phyloP scores from a whole-genome alignment of 2,888 invertebrate species.

The Electrophaes corylata region DNA sequence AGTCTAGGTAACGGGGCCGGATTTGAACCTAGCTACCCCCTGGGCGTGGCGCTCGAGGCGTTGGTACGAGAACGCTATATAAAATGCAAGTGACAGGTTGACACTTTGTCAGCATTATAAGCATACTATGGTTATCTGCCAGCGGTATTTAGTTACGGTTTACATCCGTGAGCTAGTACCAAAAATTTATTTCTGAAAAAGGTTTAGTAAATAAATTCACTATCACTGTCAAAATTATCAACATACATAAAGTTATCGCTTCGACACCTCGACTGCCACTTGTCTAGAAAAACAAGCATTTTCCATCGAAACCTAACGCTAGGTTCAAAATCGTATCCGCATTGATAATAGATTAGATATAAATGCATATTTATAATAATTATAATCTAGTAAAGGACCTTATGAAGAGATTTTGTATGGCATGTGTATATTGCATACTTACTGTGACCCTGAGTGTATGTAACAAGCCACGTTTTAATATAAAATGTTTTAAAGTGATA shows the following conservation, averaged over 20 bases:
- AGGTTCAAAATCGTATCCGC: constrained; percentile 44
- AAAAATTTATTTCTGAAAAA: not conserved
- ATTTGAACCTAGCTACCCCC: constrained; percentile 34
- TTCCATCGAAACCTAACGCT: constrained; percentile 1
- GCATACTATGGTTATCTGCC: not conserved
- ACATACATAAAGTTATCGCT: too few relatives aligned
- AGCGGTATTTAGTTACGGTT: not conserved
- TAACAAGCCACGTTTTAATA: constrained; percentile 27
- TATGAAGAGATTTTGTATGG: constrained; percentile 73
- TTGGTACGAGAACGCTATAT: constrained; percentile 3
- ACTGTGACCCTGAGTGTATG: constrained; percentile 36
- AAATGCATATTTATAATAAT: constrained; percentile 59
- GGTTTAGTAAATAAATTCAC: not conserved
- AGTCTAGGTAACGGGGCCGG: constrained; percentile 47
- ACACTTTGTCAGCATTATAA: not conserved
- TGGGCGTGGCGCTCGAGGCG: not conserved
- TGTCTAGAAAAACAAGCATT: not conserved
- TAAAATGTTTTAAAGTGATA: constrained; percentile 30
- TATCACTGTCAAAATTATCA: not conserved
- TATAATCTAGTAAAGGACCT: constrained; percentile 52
- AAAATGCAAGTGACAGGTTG: not conserved
- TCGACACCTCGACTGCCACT: not conserved
- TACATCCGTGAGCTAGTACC: not conserved
- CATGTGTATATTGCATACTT: constrained; percentile 68
- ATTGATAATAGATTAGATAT: constrained; percentile 54